Conservation (phyloP, 1,140 invertebrate species). For the Piezodorus guildinii region DNA sequence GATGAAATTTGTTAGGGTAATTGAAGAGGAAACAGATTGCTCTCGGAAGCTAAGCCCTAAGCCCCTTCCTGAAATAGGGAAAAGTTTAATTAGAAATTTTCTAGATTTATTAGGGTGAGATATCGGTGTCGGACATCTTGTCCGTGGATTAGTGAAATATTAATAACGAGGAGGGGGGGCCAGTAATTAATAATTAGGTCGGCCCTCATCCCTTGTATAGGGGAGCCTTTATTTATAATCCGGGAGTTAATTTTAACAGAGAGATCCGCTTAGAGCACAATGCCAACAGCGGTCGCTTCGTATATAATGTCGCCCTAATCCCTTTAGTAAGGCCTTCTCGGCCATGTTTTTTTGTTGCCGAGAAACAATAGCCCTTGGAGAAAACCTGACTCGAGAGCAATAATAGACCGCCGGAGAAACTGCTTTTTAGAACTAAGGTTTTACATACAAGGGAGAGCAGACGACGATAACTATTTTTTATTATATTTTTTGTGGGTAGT, state of each 20-base stretch:
- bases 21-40: no score
- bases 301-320: no score
- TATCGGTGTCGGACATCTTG: not conserved
- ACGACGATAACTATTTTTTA: no score
- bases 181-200: conserved; percentile 16
- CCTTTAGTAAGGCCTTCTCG: no score
- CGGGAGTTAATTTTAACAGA: conserved; percentile 16
- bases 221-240: conserved; percentile 16
- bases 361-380: no score
- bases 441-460: no score
- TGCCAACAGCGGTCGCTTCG: conserved; percentile 1
- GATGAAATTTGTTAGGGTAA: not conserved
- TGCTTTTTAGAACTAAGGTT: no score
- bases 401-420: no score
- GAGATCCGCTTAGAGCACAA: conserved; percentile 15
- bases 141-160: conserved; percentile 14
- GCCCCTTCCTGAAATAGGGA: not conserved
- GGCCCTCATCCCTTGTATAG: not conserved
- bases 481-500: no score
- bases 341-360: no score
- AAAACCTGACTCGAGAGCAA: no score
- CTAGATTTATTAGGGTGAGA: conserved; percentile 13
- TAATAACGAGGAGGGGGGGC: conserved; percentile 12
- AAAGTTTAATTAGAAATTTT: conserved; percentile 12
- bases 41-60: no score